Percentiles rank a stretch among this genome's conserved stretches.
These are phyloP conservation scores for Neopelma chrysocephalum DNA, from an alignment of 2,797 vertebrate species.

Conservation along the genomic window DNA sequence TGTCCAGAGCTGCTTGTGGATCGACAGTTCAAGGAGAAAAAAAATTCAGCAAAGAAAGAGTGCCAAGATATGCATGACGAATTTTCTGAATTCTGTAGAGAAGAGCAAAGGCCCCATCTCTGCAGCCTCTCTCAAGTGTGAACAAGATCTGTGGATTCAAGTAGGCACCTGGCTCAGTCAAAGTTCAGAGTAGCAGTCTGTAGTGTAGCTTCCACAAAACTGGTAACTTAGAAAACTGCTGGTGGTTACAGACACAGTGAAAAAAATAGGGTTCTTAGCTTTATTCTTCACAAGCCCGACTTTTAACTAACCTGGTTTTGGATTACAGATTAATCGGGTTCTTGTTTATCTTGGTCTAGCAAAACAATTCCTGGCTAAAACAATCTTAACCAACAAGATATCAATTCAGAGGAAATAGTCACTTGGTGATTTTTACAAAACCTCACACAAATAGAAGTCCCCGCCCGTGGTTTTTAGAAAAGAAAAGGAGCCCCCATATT, in stretches of 20 bases:
- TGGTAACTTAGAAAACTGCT: background rate
- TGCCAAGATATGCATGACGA: accelerated
- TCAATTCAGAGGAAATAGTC: background rate
- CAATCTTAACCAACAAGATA: background rate
- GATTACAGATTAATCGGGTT: background rate
- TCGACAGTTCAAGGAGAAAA: background rate
- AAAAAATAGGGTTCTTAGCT: background rate
- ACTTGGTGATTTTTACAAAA: background rate
- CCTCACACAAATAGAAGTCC: background rate
- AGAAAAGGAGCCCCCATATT: background rate
- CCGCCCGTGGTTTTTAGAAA: background rate
- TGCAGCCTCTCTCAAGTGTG: background rate
- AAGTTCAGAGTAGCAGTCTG: background rate
- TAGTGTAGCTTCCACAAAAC: background rate
- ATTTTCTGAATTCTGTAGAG: background rate
- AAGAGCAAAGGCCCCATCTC: background rate
- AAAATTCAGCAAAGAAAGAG: background rate
- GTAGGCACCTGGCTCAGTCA: background rate
- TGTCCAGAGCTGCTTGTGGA: background rate
- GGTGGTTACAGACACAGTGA: background rate
- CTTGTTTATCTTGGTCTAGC: background rate
- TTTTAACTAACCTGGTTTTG: background rate
- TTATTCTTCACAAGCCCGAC: background rate
- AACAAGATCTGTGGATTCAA: background rate
- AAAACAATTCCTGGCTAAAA: background rate